Evolutionary conservation across 2,888 invertebrate species (phyloP), one percentile per base, ranked within the genome.

Genomic region (Cephus sareptanus): DNA sequence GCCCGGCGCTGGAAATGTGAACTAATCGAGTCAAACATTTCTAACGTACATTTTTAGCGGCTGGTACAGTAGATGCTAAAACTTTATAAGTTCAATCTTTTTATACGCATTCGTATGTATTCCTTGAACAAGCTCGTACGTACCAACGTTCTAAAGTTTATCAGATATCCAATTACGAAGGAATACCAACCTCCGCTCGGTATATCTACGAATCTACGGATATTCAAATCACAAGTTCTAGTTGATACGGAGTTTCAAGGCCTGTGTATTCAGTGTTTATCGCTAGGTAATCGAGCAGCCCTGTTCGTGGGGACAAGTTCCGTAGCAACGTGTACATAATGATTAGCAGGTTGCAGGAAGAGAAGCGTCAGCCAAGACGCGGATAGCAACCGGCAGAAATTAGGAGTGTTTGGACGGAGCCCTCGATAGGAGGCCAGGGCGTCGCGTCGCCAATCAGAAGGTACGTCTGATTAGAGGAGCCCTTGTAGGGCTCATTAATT

Each of bases 391-490:
- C 23, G 56, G 56, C 56, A 56, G 82, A 86, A 87, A 88, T 88
- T 86, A 87, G 87, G 86, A 77, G 33, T 81, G 88, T 89, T 89
- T 90, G 88, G 81, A 81, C 83, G 82, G 23, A 83, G 82, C 83
- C 82, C 79, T 77, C 23, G 37, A 35, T 78, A 78, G 76, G 79
- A 56, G 56, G 56, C 56, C 56, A 23, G 76, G 78, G 79, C 81
- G 79, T 78, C 82, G 84, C 78, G 82, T 81, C 83, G 83, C 86
- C 87, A 90, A 89, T 91, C 88, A 89, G 85, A 86, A 88, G 87
- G 84, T 87, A 87, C 86, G 89, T 89, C 87, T 91, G 90, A 91
- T 91, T 90, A 90, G 89, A 91, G 90, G 88, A 56, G 56, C 56
- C 87, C 86, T 85, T 85, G 84, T 82, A 80, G 80, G 83, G 81